These are phyloP conservation scores for Drosophila cracens DNA, from an alignment of 2,888 invertebrate species.

Conservation along the genomic window DNA sequence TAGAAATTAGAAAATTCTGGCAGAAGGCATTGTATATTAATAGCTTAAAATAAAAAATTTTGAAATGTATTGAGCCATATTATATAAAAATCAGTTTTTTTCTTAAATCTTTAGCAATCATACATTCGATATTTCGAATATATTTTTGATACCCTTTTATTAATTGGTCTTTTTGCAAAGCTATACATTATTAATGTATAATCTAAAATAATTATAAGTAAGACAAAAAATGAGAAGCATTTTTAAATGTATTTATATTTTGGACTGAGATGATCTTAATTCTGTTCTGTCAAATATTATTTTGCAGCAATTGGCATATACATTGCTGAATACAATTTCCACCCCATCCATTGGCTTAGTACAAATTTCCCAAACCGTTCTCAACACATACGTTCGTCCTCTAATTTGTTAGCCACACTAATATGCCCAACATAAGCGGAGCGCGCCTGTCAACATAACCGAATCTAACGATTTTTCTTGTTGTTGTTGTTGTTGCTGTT, in stretches of 20 bases:
- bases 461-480: conserved; percentile 64
- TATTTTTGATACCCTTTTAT: not conserved
- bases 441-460: conserved; percentile 61
- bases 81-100: not conserved
- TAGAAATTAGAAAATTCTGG: not conserved
- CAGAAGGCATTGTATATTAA: not conserved
- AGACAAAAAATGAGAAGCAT: not conserved
- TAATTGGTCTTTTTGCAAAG: not conserved
- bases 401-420: conserved; percentile 18
- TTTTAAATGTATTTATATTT: not conserved
- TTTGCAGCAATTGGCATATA: not conserved
- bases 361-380: conserved; percentile 10
- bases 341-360: conserved; percentile 5
- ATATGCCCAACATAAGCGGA: conserved; percentile 22
- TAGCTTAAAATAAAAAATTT: not conserved
- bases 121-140: not conserved
- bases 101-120: not conserved
- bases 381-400: not conserved
- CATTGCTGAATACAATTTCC: not conserved
- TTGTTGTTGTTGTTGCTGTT: conserved; percentile 37
- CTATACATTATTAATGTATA: not conserved
- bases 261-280: not conserved
- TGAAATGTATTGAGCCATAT: no score
- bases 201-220: not conserved
- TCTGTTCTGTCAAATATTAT: not conserved